These are phyloP conservation scores for Danaus plexippus DNA, from an alignment of 1,140 invertebrate genomes.

Conservation along the genomic window DNA sequence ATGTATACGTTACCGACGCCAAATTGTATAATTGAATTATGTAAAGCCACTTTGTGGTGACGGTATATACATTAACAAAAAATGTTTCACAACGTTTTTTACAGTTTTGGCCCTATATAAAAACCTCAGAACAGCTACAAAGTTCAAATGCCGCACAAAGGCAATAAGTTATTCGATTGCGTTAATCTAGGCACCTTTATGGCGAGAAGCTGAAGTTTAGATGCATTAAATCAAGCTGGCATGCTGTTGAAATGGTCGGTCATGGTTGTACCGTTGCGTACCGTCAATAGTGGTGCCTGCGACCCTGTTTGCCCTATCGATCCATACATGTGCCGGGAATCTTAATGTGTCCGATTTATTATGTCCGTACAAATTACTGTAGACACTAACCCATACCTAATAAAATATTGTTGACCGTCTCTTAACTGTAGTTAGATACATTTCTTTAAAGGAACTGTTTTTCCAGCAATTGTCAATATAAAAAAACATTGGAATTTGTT, in stretches of 20 bases:
- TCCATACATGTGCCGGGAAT: slow-evolving; percentile 32
- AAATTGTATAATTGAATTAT: slow-evolving; percentile 6
- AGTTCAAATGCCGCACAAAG: slow-evolving; percentile 3
- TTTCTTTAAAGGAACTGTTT: too few relatives aligned
- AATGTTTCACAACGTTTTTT: slow-evolving; percentile 5
- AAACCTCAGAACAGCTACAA: too few relatives aligned
- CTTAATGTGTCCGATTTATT: slow-evolving; percentile 1
- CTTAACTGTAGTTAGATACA: too few relatives aligned
- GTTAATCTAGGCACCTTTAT: slow-evolving; percentile 17
- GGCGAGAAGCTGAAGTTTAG: slow-evolving; percentile 16
- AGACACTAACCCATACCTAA: too few relatives aligned
- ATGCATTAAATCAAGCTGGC: slow-evolving; percentile 22
- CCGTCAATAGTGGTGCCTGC: slow-evolving; percentile 47
- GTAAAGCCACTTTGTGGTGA: not conserved
- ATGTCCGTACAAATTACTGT: too few relatives aligned
- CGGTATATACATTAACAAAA: not conserved
- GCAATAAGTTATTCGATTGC: slow-evolving; percentile 14
- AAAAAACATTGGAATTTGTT: too few relatives aligned
- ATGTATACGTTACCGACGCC: slow-evolving; percentile 2
- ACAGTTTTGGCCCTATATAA: not conserved
- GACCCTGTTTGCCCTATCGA: slow-evolving; percentile 57
- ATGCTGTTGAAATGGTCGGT: slow-evolving; percentile 34
- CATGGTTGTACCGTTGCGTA: slow-evolving; percentile 51
- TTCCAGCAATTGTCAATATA: too few relatives aligned
- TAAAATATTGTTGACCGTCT: too few relatives aligned